phyloP scores from a whole-genome alignment of 2,797 vertebrate genomes.

The Loris lydekkerianus region DNA sequence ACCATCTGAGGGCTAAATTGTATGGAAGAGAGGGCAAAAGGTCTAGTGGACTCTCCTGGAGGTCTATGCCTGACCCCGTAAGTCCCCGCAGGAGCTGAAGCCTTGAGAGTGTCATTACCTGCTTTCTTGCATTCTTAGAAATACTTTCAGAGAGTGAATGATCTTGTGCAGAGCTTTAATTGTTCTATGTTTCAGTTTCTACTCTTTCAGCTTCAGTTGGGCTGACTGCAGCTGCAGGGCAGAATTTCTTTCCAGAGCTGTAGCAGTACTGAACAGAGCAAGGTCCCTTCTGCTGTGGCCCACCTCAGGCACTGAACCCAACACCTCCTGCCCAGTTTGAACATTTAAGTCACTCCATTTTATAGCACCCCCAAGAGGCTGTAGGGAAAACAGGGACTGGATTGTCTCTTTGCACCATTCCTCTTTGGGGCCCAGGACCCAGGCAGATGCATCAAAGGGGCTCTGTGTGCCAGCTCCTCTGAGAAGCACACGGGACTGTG shows the following conservation, averaged over 20 bases:
- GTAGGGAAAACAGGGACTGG: fast-evolving
- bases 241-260: neutral
- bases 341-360: neutral
- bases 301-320: neutral
- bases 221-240: neutral
- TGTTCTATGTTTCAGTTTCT: neutral
- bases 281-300: neutral
- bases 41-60: neutral
- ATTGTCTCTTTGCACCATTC: neutral
- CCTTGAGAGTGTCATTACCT: neutral
- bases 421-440: neutral
- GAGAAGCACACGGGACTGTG: neutral
- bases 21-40: no score
- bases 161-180: neutral
- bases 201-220: neutral
- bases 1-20: neutral
- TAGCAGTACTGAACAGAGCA: neutral
- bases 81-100: neutral
- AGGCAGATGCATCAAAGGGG: neutral
- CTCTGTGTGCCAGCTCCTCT: neutral
- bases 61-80: neutral
- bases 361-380: fast-evolving
- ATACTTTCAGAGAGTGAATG: neutral
- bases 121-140: neutral
- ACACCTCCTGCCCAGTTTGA: neutral